Base-by-base conservation (phyloP, 2,888 invertebrate genomes). In the Diplazon laetatorius region DNA sequence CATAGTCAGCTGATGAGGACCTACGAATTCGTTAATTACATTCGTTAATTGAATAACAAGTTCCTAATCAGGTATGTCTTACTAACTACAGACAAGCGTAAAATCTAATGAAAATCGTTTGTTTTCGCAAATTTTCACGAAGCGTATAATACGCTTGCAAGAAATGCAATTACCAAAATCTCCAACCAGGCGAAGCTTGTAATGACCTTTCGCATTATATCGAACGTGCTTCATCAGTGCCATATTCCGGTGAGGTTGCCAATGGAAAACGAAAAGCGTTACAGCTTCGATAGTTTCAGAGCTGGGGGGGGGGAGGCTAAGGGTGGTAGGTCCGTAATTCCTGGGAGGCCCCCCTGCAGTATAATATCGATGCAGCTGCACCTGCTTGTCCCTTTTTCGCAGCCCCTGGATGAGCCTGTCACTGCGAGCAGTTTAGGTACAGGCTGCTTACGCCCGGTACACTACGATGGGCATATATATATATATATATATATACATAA, bases 381-480 rank as follows among this genome's bases (percentile, higher is more conserved):
- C 78, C 78, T 78, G 78, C 77, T 52, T 30, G 62, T 63, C 69
- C 63, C 63, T 74, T 60, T 74, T 30, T 55, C 52, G 30, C 30
- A 35, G 57, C 55, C 63, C 55, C 48, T 30, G 44, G 52, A 71
- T 52, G 52, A 52, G 63, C 37, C 57, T 9, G 39, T 6, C 55
- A 20, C 55, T 12, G 52, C 22, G n/a, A 52, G 52, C 22, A 14
- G 42, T 39, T n/a, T n/a, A 42, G 50, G 10, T 60, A 14, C 18
- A 10, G 22, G 50, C 46, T 14, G 48, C 35, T 18, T 50, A 59
- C 44, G 18, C 55, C 25, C 8, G 44, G 37, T 10, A 42, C 52
- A 5, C 48, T 30, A 39, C 39, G 12, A 30, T 14, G 20, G 52
- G 50, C 14, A 60, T 35, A 69, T n/a, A n/a, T n/a, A n/a, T n/a